These are phyloP conservation scores for Ceratosolen solmsi DNA, from an alignment of 1,140 invertebrate species.

Conservation along the genomic window DNA sequence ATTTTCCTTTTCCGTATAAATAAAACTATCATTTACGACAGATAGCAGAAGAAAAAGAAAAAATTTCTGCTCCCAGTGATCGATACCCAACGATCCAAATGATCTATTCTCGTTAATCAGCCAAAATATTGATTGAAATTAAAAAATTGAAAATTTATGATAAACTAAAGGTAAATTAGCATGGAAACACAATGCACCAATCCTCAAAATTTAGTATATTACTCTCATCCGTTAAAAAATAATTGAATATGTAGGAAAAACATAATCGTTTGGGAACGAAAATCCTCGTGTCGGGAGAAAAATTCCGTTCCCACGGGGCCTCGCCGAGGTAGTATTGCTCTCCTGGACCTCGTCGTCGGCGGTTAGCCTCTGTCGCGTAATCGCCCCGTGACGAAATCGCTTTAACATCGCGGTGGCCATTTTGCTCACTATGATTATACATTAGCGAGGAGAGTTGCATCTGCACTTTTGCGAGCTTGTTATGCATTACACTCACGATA, in stretches of 20 bases:
- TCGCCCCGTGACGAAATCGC: slow-evolving; percentile 40
- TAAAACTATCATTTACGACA: too few species aligned
- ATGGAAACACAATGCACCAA: too few species aligned
- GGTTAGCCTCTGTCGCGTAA: not conserved
- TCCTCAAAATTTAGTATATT: too few species aligned
- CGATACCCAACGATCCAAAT: too few species aligned
- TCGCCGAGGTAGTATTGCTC: not conserved
- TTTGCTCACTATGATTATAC: slow-evolving; percentile 19
- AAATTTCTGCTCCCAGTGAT: too few species aligned
- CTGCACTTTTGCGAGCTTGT: slow-evolving; percentile 11
- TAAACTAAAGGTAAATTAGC: too few species aligned
- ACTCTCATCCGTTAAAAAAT: too few species aligned
- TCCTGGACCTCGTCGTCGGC: not conserved
- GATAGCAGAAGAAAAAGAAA: too few species aligned
- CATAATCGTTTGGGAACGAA: not conserved
- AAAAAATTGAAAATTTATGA: too few species aligned
- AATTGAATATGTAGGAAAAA: not conserved
- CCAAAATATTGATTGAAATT: too few species aligned
- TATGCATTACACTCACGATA: not conserved
- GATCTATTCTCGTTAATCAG: too few species aligned
- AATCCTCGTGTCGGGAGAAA: not conserved
- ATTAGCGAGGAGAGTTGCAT: not conserved
- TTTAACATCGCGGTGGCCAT: slow-evolving; percentile 30
- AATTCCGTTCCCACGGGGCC: slow-evolving; percentile 25
- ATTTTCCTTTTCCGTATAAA: not conserved